Percentiles rank a stretch among this genome's conserved stretches.
These are phyloP conservation scores for Pteropus rufus DNA, from an alignment of 2,797 vertebrate species.

Conservation along the genomic window DNA sequence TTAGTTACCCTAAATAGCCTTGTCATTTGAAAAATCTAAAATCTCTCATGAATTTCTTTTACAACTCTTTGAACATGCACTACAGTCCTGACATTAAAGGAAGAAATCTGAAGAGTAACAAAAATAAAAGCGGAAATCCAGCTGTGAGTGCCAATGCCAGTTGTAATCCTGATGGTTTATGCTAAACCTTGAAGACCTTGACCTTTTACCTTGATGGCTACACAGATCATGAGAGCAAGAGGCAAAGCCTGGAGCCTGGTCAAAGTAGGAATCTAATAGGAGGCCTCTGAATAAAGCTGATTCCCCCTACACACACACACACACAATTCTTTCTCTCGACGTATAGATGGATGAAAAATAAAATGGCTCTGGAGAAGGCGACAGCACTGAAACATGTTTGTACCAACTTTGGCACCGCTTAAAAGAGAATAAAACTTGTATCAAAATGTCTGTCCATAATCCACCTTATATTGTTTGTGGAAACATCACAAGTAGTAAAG, in stretches of 20 bases:
- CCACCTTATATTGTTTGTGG: neutral
- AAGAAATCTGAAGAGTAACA: neutral
- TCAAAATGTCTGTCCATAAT: neutral
- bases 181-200: neutral
- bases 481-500: neutral
- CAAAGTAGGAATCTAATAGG: neutral
- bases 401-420: neutral
- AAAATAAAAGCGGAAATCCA: neutral
- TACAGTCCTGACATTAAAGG: neutral
- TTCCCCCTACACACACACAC: neutral
- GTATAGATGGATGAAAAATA: neutral
- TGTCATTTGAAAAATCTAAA: constrained; percentile 22
- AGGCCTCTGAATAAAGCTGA: neutral
- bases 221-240: neutral
- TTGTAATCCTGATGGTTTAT: neutral
- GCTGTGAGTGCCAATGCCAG: neutral
- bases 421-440: neutral
- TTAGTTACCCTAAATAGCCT: neutral
- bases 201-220: neutral
- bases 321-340: neutral
- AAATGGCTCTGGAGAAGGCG: neutral
- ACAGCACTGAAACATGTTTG: neutral
- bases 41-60: constrained; percentile 3
- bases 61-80: neutral
- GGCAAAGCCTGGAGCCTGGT: neutral